Evolutionary conservation across 2,113 vertebrate species (phyloP).

Genomic region (Rhea americana): DNA sequence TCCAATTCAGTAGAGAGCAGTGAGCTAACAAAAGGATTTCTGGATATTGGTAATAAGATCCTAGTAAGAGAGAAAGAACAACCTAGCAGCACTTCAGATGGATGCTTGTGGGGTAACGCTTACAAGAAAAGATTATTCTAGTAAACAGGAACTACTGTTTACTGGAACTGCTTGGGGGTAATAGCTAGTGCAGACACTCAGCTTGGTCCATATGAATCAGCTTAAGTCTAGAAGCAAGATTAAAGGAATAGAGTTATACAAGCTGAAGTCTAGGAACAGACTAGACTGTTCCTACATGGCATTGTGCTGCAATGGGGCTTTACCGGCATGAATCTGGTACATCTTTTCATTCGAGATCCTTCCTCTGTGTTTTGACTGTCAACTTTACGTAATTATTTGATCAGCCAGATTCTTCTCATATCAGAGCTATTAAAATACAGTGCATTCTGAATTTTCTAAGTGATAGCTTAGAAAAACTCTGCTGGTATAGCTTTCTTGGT

Average conservation of each 20-base stretch:
- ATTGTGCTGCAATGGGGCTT: neutral
- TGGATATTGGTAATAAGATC: neutral
- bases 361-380: neutral
- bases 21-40: neutral
- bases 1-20: neutral
- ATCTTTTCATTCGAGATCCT: neutral
- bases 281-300: fast-evolving
- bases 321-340: neutral
- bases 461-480: neutral
- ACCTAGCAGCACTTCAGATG: neutral
- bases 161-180: neutral
- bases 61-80: neutral
- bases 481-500: neutral
- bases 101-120: neutral
- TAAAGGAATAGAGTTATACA: neutral
- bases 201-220: neutral
- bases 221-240: neutral
- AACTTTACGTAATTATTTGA: neutral
- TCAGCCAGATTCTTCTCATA: neutral
- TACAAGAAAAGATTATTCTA: neutral
- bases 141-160: neutral
- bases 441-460: neutral
- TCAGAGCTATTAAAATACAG: neutral
- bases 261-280: neutral
- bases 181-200: neutral